Percentiles rank a stretch among this genome's conserved stretches.
Conservation (phyloP, 2,888 invertebrate species). For the Xestoiulus laeticollis region DNA sequence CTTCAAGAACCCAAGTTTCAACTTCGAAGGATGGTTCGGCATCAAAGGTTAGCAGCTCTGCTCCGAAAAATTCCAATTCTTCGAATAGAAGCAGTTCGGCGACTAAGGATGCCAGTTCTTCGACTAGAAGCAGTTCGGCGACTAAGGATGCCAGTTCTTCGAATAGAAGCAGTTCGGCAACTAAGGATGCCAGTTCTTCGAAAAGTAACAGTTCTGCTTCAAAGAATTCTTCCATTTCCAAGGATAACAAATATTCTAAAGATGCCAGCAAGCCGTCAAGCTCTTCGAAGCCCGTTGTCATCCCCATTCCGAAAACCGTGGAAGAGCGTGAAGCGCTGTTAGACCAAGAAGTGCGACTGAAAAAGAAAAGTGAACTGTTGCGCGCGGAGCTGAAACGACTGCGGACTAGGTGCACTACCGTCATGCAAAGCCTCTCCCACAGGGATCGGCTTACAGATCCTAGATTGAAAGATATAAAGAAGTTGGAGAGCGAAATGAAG, state of each 20-base stretch:
- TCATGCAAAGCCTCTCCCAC: slow-evolving; percentile 59
- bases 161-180: background rate
- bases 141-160: background rate
- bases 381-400: slow-evolving; percentile 60
- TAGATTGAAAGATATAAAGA: slow-evolving; percentile 60
- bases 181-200: background rate
- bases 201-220: background rate
- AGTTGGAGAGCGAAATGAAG: slow-evolving; percentile 61
- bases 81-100: background rate
- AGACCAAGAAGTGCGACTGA: slow-evolving; percentile 12
- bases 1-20: background rate
- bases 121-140: background rate
- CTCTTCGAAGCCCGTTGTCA: background rate
- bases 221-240: background rate
- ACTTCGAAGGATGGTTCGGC: background rate
- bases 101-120: background rate
- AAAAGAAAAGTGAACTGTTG: slow-evolving; percentile 52
- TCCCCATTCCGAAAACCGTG: background rate
- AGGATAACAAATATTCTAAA: background rate
- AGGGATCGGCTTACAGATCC: slow-evolving; percentile 62
- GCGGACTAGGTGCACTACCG: slow-evolving; percentile 61
- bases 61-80: background rate
- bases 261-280: background rate
- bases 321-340: slow-evolving; percentile 49
- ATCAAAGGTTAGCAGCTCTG: background rate